These are phyloP conservation scores for Pelosia muscerda DNA, from an alignment of 2,888 invertebrate species.

Conservation along the genomic window DNA sequence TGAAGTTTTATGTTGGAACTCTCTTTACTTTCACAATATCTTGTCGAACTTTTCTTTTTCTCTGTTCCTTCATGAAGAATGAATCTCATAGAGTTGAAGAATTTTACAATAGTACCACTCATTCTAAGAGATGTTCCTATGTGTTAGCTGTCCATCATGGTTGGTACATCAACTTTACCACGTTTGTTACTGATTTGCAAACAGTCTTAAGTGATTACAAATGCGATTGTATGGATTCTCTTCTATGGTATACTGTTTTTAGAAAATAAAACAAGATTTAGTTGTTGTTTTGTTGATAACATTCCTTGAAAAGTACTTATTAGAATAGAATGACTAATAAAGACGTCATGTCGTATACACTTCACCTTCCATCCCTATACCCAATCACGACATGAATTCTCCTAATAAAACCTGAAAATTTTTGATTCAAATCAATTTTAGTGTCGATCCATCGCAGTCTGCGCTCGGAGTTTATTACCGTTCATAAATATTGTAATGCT, in stretches of 20 bases:
- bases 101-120: neutral
- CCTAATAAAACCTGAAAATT: neutral
- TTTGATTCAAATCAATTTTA: neutral
- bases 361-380: neutral
- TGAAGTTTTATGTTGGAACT: neutral
- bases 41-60: neutral
- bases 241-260: no score
- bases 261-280: no score
- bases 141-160: no score
- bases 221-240: no score
- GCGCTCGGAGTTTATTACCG: conserved; percentile 27
- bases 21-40: neutral
- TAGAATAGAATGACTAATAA: neutral
- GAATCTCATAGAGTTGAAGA: neutral
- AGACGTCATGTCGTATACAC: neutral
- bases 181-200: neutral
- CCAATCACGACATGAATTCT: neutral
- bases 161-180: no score
- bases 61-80: neutral
- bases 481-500: conserved; percentile 38
- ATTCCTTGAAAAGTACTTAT: neutral
- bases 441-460: neutral
- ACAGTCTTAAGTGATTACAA: no score
- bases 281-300: no score
- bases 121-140: no score